phyloP scores from a whole-genome alignment of 2,797 vertebrate species.

The Lacerta bilineata region DNA sequence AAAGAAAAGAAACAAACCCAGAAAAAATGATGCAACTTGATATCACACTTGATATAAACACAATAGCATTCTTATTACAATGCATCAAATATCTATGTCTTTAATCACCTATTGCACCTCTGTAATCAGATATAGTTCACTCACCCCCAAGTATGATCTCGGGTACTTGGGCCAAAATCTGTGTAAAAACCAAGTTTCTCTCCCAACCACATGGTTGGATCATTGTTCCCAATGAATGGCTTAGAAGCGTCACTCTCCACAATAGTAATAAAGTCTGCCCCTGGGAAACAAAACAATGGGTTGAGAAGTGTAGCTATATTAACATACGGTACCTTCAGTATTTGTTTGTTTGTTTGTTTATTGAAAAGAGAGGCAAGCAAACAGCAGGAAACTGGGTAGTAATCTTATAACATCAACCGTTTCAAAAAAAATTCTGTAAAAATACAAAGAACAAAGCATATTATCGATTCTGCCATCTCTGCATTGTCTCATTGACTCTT shows the following conservation, averaged over 20 bases:
- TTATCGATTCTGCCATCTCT: neutral
- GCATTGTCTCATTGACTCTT: neutral
- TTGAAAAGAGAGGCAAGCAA: neutral
- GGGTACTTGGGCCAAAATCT: slow-evolving; percentile 82
- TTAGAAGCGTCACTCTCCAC: slow-evolving; percentile 83
- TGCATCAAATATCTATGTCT: neutral
- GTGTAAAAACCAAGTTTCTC: slow-evolving; percentile 82
- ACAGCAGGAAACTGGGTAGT: neutral
- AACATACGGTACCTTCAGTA: neutral
- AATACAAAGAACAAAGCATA: neutral
- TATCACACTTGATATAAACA: neutral
- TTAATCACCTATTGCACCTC: neutral
- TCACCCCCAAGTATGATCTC: slow-evolving; percentile 84
- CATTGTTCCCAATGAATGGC: slow-evolving; percentile 80
- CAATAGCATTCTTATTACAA: neutral
- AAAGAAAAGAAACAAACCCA: no score
- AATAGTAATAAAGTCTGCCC: slow-evolving; percentile 82
- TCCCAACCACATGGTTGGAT: slow-evolving; percentile 80
- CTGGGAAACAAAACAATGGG: slow-evolving; percentile 55
- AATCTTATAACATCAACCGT: neutral
- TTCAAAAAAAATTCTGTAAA: neutral
- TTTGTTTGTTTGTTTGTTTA: accelerated
- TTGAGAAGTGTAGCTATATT: neutral
- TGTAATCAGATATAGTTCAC: slow-evolving; percentile 65
- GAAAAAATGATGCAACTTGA: no score